Evolutionary conservation across 2,888 invertebrate species (phyloP).

Genomic region (Drosophila colorata): DNA sequence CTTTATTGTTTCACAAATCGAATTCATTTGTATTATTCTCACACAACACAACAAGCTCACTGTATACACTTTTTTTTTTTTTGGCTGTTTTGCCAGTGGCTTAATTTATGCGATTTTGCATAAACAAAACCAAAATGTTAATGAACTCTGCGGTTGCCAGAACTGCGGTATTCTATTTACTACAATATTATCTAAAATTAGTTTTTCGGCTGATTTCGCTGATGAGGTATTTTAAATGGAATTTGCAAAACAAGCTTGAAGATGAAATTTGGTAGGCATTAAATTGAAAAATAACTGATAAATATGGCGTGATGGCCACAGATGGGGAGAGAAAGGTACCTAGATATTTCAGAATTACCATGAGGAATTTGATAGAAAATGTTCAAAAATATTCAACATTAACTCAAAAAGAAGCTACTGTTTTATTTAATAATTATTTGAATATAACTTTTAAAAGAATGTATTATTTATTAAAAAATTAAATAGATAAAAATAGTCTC

Average conservation of each 20-base stretch:
- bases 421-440: too few relatives aligned
- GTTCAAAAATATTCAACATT: too few relatives aligned
- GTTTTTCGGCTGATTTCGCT: conserved; percentile 3
- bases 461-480: too few relatives aligned
- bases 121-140: conserved; percentile 43
- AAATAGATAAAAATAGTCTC: too few relatives aligned
- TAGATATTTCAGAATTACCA: too few relatives aligned
- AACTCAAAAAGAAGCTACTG: too few relatives aligned
- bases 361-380: too few relatives aligned
- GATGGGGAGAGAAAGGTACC: too few relatives aligned
- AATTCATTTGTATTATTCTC: conserved; percentile 75
- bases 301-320: too few relatives aligned
- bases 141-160: conserved; percentile 27
- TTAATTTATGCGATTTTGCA: conserved; percentile 61
- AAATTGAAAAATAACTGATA: background rate
- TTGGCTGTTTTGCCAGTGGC: conserved; percentile 8
- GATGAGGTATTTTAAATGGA: conserved; percentile 7
- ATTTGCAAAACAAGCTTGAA: background rate
- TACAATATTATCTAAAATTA: conserved; percentile 24
- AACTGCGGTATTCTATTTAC: conserved; percentile 4
- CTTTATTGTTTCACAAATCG: conserved; percentile 79
- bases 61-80: conserved; percentile 7
- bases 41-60: conserved; percentile 13
- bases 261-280: background rate
- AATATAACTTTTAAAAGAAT: too few relatives aligned